These are phyloP conservation scores for Otis tarda DNA, from an alignment of 2,113 vertebrate genomes.

Conservation along the genomic window DNA sequence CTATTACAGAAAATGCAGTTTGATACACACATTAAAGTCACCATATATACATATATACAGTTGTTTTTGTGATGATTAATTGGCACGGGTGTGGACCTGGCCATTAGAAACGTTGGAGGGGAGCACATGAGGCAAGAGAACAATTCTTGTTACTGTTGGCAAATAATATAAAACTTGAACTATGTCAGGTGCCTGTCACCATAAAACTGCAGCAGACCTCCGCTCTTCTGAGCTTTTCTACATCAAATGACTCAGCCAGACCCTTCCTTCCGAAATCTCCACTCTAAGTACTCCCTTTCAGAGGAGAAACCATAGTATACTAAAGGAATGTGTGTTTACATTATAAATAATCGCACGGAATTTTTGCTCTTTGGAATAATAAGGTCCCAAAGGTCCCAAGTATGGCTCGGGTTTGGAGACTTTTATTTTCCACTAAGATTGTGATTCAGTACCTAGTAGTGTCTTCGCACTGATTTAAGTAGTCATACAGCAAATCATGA, in stretches of 20 bases:
- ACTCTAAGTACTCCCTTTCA: background rate
- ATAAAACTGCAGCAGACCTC: background rate
- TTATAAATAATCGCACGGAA: background rate
- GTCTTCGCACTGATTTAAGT: background rate
- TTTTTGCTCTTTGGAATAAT: background rate
- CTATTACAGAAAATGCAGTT: background rate
- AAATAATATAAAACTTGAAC: background rate
- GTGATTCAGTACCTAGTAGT: background rate
- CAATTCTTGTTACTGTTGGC: background rate
- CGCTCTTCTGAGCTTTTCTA: background rate
- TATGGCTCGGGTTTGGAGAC: background rate
- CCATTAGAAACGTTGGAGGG: background rate
- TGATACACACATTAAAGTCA: background rate
- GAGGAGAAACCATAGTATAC: background rate
- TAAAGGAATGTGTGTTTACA: background rate
- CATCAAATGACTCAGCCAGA: background rate
- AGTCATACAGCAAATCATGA: background rate
- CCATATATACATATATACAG: fast-evolving
- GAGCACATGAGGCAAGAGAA: background rate
- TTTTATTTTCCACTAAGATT: background rate
- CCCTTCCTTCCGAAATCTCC: background rate
- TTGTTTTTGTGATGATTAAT: background rate
- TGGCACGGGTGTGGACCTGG: background rate
- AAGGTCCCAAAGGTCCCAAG: background rate
- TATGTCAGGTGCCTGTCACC: fast-evolving